Conservation (phyloP, 2,113 vertebrate species). For the Vidua macroura region DNA sequence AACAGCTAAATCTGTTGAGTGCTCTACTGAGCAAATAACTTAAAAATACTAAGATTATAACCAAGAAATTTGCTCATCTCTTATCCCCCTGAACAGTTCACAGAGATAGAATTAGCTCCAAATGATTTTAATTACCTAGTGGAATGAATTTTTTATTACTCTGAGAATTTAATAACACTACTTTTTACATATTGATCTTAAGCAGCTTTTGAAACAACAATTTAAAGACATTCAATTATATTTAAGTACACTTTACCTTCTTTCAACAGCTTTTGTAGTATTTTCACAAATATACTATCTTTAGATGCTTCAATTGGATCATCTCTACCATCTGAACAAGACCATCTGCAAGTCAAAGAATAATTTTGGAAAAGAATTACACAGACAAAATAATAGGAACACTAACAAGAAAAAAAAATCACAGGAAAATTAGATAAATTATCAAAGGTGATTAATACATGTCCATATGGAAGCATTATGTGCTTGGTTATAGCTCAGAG, state of each 20-base stretch:
- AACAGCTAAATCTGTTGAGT: background rate
- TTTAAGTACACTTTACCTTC: constrained; percentile 79
- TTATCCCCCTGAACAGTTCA: background rate
- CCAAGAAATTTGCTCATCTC: background rate
- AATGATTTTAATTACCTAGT: background rate
- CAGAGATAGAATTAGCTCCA: background rate
- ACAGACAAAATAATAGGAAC: background rate
- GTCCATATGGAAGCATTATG: background rate
- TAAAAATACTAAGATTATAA: background rate
- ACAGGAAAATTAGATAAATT: background rate
- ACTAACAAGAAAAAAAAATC: background rate
- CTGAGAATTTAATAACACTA: background rate
- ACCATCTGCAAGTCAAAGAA: constrained; percentile 81
- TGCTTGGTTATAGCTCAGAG: background rate
- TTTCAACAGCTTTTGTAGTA: constrained; percentile 90
- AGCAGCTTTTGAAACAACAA: background rate
- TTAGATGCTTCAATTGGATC: constrained; percentile 93
- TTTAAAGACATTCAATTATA: background rate
- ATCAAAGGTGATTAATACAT: background rate
- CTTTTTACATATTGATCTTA: background rate
- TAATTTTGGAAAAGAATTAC: background rate
- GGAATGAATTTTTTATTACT: background rate
- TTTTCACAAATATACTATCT: constrained; percentile 93
- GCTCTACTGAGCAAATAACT: background rate
- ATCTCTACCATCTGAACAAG: constrained; percentile 82